Base-by-base conservation (phyloP, 2,113 vertebrate species). In the Ciconia maguari region DNA sequence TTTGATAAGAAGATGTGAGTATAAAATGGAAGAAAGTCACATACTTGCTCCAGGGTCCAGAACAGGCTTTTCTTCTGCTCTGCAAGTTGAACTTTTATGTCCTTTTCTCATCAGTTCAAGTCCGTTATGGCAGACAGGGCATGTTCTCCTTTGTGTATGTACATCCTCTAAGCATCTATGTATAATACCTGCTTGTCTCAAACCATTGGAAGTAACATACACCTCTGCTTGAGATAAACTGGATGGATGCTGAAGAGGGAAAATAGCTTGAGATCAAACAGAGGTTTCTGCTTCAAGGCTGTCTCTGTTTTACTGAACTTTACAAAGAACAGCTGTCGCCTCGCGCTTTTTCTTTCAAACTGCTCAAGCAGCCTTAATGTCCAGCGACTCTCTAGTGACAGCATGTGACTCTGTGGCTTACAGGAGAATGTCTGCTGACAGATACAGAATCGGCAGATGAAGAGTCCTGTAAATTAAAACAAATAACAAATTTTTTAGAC, bases 391-490 rank as follows among this genome's bases (percentile, higher is more conserved):
- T 95, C 68, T 95, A 97, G 65, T 57, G 94, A 96, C 96, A 97
- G 79, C 77, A 95, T 7, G 27, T 0, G n/a, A 91, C 75, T 96
- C 80, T 95, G 89, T 95, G 92, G 95, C 58, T 95, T 96, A 96
- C 83, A 83, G 94, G 69, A 96, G 95, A 96, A 62, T 91, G 60
- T 94, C 85, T 97, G 91, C 82, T 96, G 94, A 95, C 68, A 95
- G 89, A 95, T 94, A 97, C 83, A 96, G 93, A 97, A 93, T 61
- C 86, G 89, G 92, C 92, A 97, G 94, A 91, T 92, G 95, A 78
- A 87, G 94, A 95, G 54, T 49, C 96, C 97, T 97, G 93, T 90
- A 94, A 97, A 97, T 97, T 92, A 91, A 97, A 97, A 97, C 91
- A 98, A 95, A 97, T 94, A 96, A 94, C 79, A 94, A 1, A 0